phyloP scores from a whole-genome alignment of 2,113 vertebrate species.

The Gopherus evgoodei region DNA sequence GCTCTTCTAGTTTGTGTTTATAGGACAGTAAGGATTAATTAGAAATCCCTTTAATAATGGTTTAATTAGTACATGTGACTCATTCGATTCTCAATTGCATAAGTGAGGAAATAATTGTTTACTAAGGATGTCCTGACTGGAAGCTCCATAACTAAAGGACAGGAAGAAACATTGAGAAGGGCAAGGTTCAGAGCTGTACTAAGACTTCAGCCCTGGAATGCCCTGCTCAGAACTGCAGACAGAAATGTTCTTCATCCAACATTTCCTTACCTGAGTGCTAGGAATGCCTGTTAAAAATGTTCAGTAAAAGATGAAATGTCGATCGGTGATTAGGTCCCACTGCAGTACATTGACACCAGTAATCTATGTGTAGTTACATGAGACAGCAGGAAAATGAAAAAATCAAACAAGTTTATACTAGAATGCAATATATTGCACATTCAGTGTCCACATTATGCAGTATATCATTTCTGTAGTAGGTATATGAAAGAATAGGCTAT shows the following conservation, averaged over 20 bases:
- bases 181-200: not conserved
- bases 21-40: conserved; percentile 49
- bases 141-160: not conserved
- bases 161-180: conserved; percentile 3
- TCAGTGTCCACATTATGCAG: not conserved
- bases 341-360: not conserved
- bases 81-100: conserved; percentile 3
- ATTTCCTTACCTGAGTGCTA: not conserved
- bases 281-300: not conserved
- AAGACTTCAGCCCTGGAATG: not conserved
- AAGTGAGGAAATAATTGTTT: conserved; percentile 67
- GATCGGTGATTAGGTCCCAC: not conserved
- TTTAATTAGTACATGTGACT: conserved; percentile 46
- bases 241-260: not conserved
- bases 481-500: not conserved
- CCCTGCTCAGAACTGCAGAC: not conserved
- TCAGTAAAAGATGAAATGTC: not conserved
- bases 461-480: not conserved
- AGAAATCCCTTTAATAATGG: conserved; percentile 47
- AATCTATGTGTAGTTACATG: not conserved
- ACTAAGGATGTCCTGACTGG: conserved; percentile 9
- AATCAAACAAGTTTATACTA: not conserved
- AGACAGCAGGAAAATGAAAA: not conserved
- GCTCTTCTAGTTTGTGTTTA: conserved; percentile 48
- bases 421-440: not conserved